Percentiles rank a stretch among this genome's conserved stretches.
These are phyloP conservation scores for Bimastos eiseni DNA, from an alignment of 2,888 invertebrate species.

Conservation along the genomic window DNA sequence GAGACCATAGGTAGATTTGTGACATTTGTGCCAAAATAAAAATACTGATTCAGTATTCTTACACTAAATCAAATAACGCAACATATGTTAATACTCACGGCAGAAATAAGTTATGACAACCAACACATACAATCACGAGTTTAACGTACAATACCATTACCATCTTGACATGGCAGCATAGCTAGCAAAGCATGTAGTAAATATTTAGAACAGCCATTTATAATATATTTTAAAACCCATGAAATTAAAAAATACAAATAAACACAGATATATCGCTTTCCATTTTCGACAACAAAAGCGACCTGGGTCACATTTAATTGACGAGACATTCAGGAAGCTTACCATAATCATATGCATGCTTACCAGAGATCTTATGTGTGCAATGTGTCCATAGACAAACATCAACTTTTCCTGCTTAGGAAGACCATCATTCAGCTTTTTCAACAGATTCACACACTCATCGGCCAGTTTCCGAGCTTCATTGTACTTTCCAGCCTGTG, in stretches of 20 bases:
- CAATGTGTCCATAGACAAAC: not conserved
- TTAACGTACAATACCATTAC: not conserved
- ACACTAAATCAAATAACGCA: too few relatives aligned
- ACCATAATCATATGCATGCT: not conserved
- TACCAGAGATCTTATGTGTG: conserved; percentile 14
- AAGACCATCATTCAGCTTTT: not conserved
- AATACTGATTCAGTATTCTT: too few relatives aligned
- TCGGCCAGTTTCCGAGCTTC: conserved; percentile 14
- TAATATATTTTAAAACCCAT: not conserved
- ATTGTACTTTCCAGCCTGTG: conserved; percentile 28
- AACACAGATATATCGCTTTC: not conserved
- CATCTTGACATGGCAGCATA: not conserved
- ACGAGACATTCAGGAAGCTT: not conserved
- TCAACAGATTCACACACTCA: not conserved
- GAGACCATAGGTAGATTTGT: too few relatives aligned
- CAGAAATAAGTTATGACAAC: too few relatives aligned
- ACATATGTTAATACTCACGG: too few relatives aligned
- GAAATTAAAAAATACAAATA: not conserved
- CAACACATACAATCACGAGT: not conserved
- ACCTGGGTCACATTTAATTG: not conserved
- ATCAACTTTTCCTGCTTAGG: not conserved
- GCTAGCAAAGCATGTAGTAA: not conserved
- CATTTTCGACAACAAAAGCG: not conserved
- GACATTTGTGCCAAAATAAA: too few relatives aligned
- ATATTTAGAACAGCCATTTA: not conserved